phyloP scores from a whole-genome alignment of 2,888 invertebrate species.

The Priapulus caudatus region DNA sequence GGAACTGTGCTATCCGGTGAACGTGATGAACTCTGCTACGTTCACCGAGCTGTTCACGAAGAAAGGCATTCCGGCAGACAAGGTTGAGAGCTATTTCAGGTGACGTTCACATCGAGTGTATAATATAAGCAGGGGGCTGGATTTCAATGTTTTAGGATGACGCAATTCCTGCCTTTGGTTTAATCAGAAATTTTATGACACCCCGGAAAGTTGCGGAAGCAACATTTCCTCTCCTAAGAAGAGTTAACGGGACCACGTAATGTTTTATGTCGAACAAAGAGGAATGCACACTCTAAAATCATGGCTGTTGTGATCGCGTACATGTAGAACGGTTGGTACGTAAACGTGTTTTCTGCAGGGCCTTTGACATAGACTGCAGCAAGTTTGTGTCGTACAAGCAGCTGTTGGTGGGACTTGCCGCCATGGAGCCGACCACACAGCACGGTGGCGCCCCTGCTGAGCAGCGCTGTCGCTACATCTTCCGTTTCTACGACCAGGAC shows the following conservation, averaged over 20 bases:
- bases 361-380: slow-evolving; percentile 46
- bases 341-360: slow-evolving; percentile 38
- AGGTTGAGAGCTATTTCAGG: slow-evolving; percentile 25
- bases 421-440: slow-evolving; percentile 51
- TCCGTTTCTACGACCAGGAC: slow-evolving; percentile 45
- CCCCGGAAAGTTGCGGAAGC: too few species aligned
- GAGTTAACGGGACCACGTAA: too few species aligned
- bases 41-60: slow-evolving; percentile 47
- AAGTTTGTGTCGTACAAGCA: slow-evolving; percentile 48
- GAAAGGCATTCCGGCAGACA: slow-evolving; percentile 46
- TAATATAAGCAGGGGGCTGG: too few species aligned
- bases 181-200: too few species aligned
- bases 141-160: too few species aligned
- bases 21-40: slow-evolving; percentile 46
- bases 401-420: slow-evolving; percentile 50
- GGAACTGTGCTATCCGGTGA: slow-evolving; percentile 45
- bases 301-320: too few species aligned
- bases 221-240: too few species aligned
- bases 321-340: too few species aligned
- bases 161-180: too few species aligned
- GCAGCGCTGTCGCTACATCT: slow-evolving; percentile 56
- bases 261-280: too few species aligned
- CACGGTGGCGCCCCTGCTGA: slow-evolving; percentile 54
- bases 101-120: too few species aligned
- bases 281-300: too few species aligned